phyloP scores from a whole-genome alignment of 2,113 vertebrate genomes.

The Alouatta palliata region DNA sequence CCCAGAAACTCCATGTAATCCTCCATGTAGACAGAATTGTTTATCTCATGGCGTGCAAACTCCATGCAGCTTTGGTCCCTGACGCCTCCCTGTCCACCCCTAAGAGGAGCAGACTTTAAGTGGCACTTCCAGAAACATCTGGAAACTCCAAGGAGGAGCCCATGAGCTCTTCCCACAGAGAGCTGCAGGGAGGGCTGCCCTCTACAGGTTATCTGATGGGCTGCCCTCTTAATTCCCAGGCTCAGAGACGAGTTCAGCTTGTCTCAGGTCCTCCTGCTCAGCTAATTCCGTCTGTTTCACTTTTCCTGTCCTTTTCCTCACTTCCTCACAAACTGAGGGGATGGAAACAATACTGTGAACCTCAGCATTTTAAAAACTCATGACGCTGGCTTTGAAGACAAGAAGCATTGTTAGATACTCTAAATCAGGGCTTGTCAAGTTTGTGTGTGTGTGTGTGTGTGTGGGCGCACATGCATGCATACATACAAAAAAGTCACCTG shows the following conservation, averaged over 20 bases:
- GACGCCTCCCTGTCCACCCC: neutral
- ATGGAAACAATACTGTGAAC: neutral
- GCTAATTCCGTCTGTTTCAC: neutral
- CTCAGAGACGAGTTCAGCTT: neutral
- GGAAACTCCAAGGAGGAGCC: neutral
- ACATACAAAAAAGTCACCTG: neutral
- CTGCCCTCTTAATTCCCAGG: neutral
- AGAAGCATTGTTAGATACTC: neutral
- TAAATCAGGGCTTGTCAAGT: neutral
- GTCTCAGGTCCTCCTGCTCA: neutral
- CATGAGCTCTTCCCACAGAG: neutral
- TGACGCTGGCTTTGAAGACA: neutral
- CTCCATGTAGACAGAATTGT: neutral
- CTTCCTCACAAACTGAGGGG: neutral
- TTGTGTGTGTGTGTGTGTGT: accelerated
- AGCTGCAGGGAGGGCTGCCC: neutral
- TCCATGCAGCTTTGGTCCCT: neutral
- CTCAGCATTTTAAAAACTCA: neutral
- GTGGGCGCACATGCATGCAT: accelerated
- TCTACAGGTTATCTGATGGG: neutral
- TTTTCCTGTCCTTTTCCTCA: neutral
- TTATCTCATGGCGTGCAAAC: neutral
- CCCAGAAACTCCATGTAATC: neutral
- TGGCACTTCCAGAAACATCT: neutral
- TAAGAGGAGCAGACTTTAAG: neutral